Base-by-base conservation (phyloP, 2,888 invertebrate species). In the Lacanobia oleracea region DNA sequence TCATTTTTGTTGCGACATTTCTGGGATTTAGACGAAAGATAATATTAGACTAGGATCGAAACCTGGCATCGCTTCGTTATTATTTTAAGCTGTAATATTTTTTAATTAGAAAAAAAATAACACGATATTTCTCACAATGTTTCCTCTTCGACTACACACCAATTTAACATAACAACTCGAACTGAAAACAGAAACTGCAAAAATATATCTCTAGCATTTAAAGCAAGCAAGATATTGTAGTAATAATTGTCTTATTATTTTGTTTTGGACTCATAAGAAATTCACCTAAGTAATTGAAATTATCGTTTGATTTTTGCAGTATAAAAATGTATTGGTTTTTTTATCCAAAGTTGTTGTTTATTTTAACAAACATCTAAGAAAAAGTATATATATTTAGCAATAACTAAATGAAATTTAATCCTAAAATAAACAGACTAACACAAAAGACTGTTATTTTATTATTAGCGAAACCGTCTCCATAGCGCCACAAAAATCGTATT, bases 1-100 rank as follows among this genome's bases (percentile, higher is more conserved):
- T 64, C 77, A 91, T 92, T 92, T 92, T 92, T 92, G 86, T 83
- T 65, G 51, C 10, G 48, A 75, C 81, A 87, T 89, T 86, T 87
- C 83, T 88, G 83, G 71, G 72, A 77, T 80, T 71, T 80, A 64
- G 75, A 63, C 69, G 48, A 76, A 71, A 77, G 75, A 77, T 75
- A 66, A 75, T 57, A 0, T 18, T 64, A 62, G 50, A 80, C 80
- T 80, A 81, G 40, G 23, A 45, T 62, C 9, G 10, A n/a, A 16
- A 45, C 67, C 27, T 14, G 59, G 53, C 9, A 72, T 70, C 64
- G 33, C 23, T 48, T 37, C 14, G 7, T 33, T 33, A 16, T 48
- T 8, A 0, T 8, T 48, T 48, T 48, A 8, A 48, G 5, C 4
- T 43, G 0, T 43, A 3, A 43, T 3, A 43, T 43, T 43, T 43